phyloP scores from a whole-genome alignment of 2,797 vertebrate species.

The Etheostoma nigrum region DNA sequence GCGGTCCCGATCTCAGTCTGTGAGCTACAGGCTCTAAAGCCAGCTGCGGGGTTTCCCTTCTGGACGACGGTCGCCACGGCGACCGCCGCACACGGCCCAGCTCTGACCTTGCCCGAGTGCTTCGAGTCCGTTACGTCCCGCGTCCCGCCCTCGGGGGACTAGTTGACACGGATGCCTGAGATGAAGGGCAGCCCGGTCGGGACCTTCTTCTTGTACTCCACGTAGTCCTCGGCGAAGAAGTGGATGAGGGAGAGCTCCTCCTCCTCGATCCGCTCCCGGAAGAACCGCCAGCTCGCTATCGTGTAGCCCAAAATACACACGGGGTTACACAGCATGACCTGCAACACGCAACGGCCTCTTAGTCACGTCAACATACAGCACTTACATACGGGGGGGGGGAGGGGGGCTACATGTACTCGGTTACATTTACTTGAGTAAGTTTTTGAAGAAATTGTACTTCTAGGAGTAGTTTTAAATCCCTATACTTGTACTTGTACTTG shows the following conservation, averaged over 20 bases:
- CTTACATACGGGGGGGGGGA: no score
- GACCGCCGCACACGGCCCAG: slow-evolving; percentile 49
- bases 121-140: slow-evolving; percentile 58
- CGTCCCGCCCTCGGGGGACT: slow-evolving; percentile 49
- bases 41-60: slow-evolving; percentile 51
- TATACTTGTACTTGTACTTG: no score
- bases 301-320: slow-evolving; percentile 92
- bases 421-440: no score
- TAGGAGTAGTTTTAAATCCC: no score
- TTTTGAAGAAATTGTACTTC: no score
- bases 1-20: slow-evolving; percentile 55
- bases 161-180: slow-evolving; percentile 91
- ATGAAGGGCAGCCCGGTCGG: slow-evolving; percentile 96
- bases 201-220: slow-evolving; percentile 94
- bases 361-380: no score
- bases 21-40: slow-evolving; percentile 59
- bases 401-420: no score
- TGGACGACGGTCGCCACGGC: slow-evolving; percentile 50
- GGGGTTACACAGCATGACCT: slow-evolving; percentile 97
- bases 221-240: slow-evolving; percentile 96
- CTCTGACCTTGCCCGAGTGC: slow-evolving; percentile 66
- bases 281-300: slow-evolving; percentile 96
- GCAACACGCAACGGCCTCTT: slow-evolving; percentile 13
- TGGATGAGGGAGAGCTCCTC: slow-evolving; percentile 96
- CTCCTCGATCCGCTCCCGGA: slow-evolving; percentile 95